Percentiles rank a stretch among this genome's conserved stretches.
phyloP scores from a whole-genome alignment of 2,113 vertebrate genomes.

The Potamarius usumacintae region DNA sequence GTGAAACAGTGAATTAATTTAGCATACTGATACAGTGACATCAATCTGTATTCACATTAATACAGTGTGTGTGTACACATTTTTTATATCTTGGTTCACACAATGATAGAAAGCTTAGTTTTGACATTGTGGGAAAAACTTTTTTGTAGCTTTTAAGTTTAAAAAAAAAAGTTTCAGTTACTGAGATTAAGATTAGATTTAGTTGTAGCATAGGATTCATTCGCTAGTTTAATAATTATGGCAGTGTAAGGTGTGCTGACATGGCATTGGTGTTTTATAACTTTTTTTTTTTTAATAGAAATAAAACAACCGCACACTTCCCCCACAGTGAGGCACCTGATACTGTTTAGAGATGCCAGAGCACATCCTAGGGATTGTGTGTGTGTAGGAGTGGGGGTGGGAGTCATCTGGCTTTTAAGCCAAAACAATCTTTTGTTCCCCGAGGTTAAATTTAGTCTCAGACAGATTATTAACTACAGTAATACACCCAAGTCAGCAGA shows the following conservation, averaged over 20 bases:
- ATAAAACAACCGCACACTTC: not conserved
- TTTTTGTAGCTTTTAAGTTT: too few species aligned
- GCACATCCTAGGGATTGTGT: not conserved
- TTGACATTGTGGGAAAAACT: not conserved
- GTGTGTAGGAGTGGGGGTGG: not conserved
- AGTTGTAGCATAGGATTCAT: not conserved
- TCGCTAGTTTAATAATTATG: not conserved
- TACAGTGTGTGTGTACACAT: not conserved
- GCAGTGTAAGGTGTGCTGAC: not conserved
- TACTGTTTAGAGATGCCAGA: constrained; percentile 28
- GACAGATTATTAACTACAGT: not conserved
- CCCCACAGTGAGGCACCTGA: constrained; percentile 33
- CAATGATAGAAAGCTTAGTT: not conserved
- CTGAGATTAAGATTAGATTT: not conserved
- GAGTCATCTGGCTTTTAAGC: not conserved
- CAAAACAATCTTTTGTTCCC: not conserved
- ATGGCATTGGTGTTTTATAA: too few species aligned
- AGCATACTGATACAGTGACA: not conserved
- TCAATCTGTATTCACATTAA: not conserved
- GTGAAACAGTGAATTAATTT: not conserved
- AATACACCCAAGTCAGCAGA: not conserved
- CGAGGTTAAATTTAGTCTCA: not conserved
- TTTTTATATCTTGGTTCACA: not conserved
- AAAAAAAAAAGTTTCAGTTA: not conserved
- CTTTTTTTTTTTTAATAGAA: too few species aligned